Base-by-base conservation (phyloP, 2,113 vertebrate genomes). In the Trinectes maculatus region DNA sequence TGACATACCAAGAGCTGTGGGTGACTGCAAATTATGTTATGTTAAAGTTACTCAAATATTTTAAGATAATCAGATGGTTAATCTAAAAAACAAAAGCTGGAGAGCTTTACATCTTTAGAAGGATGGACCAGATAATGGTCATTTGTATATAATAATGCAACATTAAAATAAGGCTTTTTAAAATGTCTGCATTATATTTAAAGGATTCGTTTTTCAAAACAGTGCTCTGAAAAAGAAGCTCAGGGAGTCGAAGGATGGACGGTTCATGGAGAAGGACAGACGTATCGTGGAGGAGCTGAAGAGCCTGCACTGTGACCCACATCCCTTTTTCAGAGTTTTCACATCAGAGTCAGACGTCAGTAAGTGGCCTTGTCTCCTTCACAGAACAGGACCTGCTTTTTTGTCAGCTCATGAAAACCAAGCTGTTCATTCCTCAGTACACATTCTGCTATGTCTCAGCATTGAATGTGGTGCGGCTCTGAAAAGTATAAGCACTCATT, bases 221-320 rank as follows among this genome's bases (percentile, higher is more conserved):
- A 91, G 90, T 56, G 71, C 62, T 29, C 57, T 91, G 46, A 91
- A 91, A 3, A 88, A 84, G 37, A 89, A 60, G 49, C 84, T 87
- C 7, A 6, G 2, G 9, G 75, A 87, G 71, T 58, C 60, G 6
- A 83, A 74, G 34, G 51, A 18, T 6, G 12, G 29, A 0, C 8
- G 29, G 31, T 74, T 71, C 28, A 19, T 82, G 73, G 86, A 86
- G 51, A 89, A 81, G 53, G 83, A 89, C 40, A 87, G 62, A 48
- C 81, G 89, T 3, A 69, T 91, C 48, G 34, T 90, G 51, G 84
- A 86, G 60, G 90, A 90, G 59, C 74, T 90, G n/a, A 90, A 70
- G 59, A 86, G 42, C 8, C 80, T 91, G 31, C 90, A 91, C 8
- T 88, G 84, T 71, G 70, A 87, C 26, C 89, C 88, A 1, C 90